Evolutionary conservation across 2,797 vertebrate species (phyloP), one percentile per base, ranked within the genome.

Genomic region (Sorex maritimensis): DNA sequence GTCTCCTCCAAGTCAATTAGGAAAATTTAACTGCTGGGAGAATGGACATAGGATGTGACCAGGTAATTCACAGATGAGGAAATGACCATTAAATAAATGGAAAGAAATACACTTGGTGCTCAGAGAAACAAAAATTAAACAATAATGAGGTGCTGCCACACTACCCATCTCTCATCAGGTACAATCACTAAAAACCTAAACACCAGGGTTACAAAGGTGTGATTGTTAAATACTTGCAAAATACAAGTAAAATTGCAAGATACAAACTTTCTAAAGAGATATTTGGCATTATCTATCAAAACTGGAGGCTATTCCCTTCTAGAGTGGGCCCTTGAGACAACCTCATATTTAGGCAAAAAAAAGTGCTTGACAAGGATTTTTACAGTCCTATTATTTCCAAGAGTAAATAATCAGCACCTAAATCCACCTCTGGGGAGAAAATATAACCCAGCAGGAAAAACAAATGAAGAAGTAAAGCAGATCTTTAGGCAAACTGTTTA

Each of bases 41-140:
- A 85, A 58, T 69, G 68, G 26, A 68, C 75, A 81, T 92, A 88
- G 5, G 34, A 55, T 44, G 7, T 88, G 46, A 93, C 77, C 6
- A 91, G 52, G 86, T 65, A 74, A 86, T 81, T 84, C 34, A 90
- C 0, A 38, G 58, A 86, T 86, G 38, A 93, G 58, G n/a, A 90
- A 81, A 84, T 55, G 13, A 8, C 17, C 75, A 88, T 41, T 44
- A 90, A 85, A 72, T 44, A 90, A 6, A 85, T 6, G 17, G 74
- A 80, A 81, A 77, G 80, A 81, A 87, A 55, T 23, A 10, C 19
- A 26, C 73, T 61, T 30, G 4, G 34, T 38, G 63, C 44, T 79
- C 61, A 90, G 68, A 15, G 38, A 92, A 84, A 81, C 49, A 87
- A 93, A 93, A 84, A n/a, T 73, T 67, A 77, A 93, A 24, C 19